Evolutionary conservation across 1,140 invertebrate genomes (phyloP).

Genomic region (Cydia splendana): DNA sequence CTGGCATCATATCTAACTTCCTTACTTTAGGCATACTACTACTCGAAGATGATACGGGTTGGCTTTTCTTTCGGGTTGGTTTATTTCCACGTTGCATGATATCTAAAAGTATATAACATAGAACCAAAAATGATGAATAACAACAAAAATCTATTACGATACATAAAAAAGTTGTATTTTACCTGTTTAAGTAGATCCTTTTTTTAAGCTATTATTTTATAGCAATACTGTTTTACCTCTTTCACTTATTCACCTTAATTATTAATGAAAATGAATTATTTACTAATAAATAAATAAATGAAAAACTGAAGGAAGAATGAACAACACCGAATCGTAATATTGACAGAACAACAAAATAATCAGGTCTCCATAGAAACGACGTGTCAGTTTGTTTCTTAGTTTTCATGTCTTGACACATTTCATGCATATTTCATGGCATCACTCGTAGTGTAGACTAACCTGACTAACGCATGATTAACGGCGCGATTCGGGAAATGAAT

Average conservation of each 20-base stretch:
- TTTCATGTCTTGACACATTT: not conserved
- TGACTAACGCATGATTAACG: no score
- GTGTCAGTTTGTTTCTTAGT: not conserved
- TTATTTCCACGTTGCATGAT: conserved; percentile 39
- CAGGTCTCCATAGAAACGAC: not conserved
- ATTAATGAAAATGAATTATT: not conserved
- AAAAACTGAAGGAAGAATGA: not conserved
- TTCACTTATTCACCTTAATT: conserved; percentile 4
- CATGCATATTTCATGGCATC: not conserved
- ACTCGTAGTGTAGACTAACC: no score
- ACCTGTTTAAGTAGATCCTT: not conserved
- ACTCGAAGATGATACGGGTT: conserved; percentile 52
- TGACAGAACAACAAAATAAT: conserved; percentile 16
- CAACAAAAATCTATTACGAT: not conserved
- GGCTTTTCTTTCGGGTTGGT: conserved; percentile 56
- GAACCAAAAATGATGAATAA: not conserved
- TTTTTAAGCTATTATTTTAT: not conserved
- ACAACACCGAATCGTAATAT: not conserved
- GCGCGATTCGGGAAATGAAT: no score
- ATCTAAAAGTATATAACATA: not conserved
- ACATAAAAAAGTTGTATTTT: not conserved
- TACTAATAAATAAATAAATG: not conserved
- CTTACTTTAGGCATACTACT: conserved; percentile 72
- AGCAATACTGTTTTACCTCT: not conserved
- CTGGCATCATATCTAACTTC: conserved; percentile 75